Conservation (phyloP, 2,888 invertebrate genomes). For the Caenorhabditis sinica region DNA sequence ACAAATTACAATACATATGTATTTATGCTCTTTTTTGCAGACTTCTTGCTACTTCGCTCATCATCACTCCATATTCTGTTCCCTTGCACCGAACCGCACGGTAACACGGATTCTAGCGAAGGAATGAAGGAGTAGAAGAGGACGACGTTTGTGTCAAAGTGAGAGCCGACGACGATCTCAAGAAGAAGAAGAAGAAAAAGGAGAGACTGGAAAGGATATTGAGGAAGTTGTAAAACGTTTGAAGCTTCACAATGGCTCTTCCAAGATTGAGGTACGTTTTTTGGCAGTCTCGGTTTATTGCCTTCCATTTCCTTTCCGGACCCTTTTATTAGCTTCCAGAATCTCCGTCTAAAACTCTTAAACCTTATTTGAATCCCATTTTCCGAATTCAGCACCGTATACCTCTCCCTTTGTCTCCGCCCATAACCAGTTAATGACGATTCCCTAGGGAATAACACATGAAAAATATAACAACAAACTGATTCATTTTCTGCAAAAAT, state of each 20-base stretch:
- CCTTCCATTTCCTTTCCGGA: not conserved
- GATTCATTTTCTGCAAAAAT: too few species aligned
- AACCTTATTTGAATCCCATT: not conserved
- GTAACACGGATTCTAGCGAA: conserved; percentile 28
- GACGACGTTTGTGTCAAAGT: conserved; percentile 24
- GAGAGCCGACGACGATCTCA: conserved; percentile 46
- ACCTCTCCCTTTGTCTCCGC: not conserved
- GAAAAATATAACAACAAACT: not conserved
- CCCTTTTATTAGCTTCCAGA: not conserved
- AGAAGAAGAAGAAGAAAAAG: conserved; percentile 40
- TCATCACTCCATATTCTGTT: not conserved
- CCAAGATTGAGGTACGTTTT: conserved; percentile 60
- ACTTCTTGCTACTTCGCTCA: conserved; percentile 2
- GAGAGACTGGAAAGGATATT: conserved; percentile 6
- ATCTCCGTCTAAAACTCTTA: not conserved
- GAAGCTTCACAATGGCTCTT: conserved; percentile 56
- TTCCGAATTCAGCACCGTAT: not conserved
- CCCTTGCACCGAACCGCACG: conserved; percentile 33
- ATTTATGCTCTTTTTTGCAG: not conserved
- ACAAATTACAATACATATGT: conserved; percentile 18
- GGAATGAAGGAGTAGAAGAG: conserved; percentile 52
- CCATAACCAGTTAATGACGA: not conserved
- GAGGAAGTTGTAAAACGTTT: conserved; percentile 16
- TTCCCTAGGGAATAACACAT: not conserved
- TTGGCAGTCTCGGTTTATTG: not conserved